phyloP scores from a whole-genome alignment of 2,888 invertebrate species.

The Apodemia mormo region DNA sequence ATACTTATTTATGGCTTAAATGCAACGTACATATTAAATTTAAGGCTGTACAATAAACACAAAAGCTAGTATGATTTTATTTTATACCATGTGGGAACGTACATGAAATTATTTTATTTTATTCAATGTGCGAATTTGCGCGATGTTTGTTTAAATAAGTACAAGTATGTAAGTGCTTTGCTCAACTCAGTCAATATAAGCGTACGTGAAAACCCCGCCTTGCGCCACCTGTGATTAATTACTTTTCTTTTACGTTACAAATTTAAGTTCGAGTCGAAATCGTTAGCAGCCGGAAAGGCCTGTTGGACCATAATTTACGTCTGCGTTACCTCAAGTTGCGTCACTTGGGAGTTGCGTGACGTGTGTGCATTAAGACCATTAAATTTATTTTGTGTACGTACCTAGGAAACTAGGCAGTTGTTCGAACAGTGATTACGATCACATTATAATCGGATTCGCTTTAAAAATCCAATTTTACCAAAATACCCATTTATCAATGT shows the following conservation, averaged over 20 bases:
- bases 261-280: conserved; percentile 70
- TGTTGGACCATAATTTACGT: conserved; percentile 77
- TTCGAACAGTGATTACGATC: conserved; percentile 66
- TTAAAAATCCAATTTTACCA: conserved; percentile 33
- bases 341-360: conserved; percentile 74
- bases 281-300: conserved; percentile 75
- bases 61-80: no score
- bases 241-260: conserved; percentile 75
- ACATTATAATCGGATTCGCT: conserved; percentile 59
- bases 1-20: no score
- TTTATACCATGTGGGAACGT: no score
- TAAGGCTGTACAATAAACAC: no score
- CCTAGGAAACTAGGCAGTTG: conserved; percentile 74
- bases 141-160: conserved; percentile 6
- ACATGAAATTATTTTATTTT: no score
- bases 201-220: conserved; percentile 27
- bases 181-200: conserved; percentile 16
- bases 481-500: conserved; percentile 16
- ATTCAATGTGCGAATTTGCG: not conserved
- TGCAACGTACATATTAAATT: no score
- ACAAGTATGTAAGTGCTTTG: conserved; percentile 6
- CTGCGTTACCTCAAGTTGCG: conserved; percentile 62
- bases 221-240: conserved; percentile 71
- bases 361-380: conserved; percentile 65
- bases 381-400: conserved; percentile 70